These are phyloP conservation scores for Tholera decimalis DNA, from an alignment of 2,888 invertebrate genomes.

Conservation along the genomic window DNA sequence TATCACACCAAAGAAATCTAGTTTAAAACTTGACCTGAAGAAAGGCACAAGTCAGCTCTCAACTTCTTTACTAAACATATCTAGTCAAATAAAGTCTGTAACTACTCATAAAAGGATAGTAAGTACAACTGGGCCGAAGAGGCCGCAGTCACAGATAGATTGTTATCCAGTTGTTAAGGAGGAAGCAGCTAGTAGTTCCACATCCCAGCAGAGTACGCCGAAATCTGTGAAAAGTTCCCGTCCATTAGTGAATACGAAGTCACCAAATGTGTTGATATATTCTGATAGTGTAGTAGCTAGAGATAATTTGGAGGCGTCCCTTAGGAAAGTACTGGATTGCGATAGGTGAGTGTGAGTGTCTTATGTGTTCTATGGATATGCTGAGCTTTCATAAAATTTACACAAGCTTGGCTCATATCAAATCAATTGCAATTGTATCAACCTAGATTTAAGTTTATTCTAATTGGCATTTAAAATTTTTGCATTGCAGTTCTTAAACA, in stretches of 20 bases:
- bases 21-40: slow-evolving; percentile 86
- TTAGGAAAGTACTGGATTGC: slow-evolving; percentile 93
- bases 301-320: slow-evolving; percentile 94
- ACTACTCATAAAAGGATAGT: slow-evolving; percentile 88
- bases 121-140: slow-evolving; percentile 87
- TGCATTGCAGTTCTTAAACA: slow-evolving; percentile 9
- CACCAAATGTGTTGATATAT: slow-evolving; percentile 95
- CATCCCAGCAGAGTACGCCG: slow-evolving; percentile 78
- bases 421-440: slow-evolving; percentile 32
- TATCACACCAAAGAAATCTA: slow-evolving; percentile 88
- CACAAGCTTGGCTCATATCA: slow-evolving; percentile 47
- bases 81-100: slow-evolving; percentile 89
- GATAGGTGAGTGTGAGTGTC: slow-evolving; percentile 92
- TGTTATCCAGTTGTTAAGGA: slow-evolving; percentile 77
- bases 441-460: neutral
- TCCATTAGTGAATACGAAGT: slow-evolving; percentile 92
- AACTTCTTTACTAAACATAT: slow-evolving; percentile 86
- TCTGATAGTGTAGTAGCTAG: slow-evolving; percentile 95
- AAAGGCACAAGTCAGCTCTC: slow-evolving; percentile 87
- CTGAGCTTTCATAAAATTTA: slow-evolving; percentile 28
- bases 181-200: slow-evolving; percentile 72
- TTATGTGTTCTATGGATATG: slow-evolving; percentile 30
- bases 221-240: slow-evolving; percentile 87
- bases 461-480: slow-evolving; percentile 15
- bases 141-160: slow-evolving; percentile 79